Base-by-base conservation (phyloP, 2,797 vertebrate genomes). In the Acridotheres tristis region DNA sequence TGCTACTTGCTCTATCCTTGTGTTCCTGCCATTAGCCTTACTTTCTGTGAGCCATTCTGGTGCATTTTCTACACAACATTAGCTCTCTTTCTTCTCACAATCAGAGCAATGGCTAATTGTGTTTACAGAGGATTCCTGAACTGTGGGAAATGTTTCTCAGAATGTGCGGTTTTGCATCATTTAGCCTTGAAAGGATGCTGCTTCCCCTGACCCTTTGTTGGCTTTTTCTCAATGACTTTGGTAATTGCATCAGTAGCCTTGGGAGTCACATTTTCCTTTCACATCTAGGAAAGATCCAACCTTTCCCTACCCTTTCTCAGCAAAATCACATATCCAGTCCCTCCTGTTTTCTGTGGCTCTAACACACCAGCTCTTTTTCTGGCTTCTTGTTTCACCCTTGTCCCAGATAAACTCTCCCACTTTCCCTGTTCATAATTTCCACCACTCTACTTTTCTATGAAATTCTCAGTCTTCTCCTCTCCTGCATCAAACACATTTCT, bases 101-200 rank as follows among this genome's bases (percentile, higher is more conserved):
- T 62, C 68, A 61, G 61, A 92, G 30, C 61, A 65, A 1, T 42
- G 43, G 54, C 66, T 94, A 90, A 79, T 59, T 89, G 62, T 73
- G 47, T 85, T 95, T 90, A 75, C 68, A 91, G 75, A 69, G 45
- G 72, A 77, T 89, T 89, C 76, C 85, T 95, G 76, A 92, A 48
- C 92, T 91, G 66, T 91, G 89, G 93, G 82, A 96, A 94, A 75
- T 50, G 45, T 83, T 89, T 74, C 73, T 88, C 94, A 88, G 84
- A 71, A 62, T 62, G 43, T 68, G 83, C 0, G 0, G 75, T 9
- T 95, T 94, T 92, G 85, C 87, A 88, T 95, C 82, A 75, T 88
- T 94, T 90, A 83, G 62, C 90, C 82, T 94, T 91, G 93, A 94
- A 89, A 95, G 66, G 72, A 57, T 88, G 65, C 75, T 89, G 93